A percentile compares a stretch with the other conserved stretches of the same genome.
phyloP scores from a whole-genome alignment of 2,888 invertebrate genomes.

The Pachymerium ferrugineum region DNA sequence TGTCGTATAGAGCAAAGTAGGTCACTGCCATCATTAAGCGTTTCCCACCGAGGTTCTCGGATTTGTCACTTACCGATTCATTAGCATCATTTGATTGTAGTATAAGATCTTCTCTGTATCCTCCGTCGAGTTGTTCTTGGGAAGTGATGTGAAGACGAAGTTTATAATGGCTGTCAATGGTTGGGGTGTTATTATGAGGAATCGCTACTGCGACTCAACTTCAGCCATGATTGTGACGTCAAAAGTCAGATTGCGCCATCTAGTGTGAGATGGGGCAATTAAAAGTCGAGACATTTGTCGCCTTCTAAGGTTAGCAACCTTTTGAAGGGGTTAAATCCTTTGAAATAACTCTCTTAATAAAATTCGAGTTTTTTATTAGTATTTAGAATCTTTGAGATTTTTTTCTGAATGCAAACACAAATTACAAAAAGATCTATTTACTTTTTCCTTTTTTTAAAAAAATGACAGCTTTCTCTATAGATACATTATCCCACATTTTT shows the following conservation, averaged over 20 bases:
- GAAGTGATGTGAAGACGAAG: too few species aligned
- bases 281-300: too few species aligned
- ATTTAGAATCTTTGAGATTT: constrained; percentile 13
- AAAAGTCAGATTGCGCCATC: background rate
- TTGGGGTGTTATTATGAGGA: too few species aligned
- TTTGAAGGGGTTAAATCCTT: background rate
- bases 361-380: constrained; percentile 9
- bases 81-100: too few species aligned
- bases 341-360: background rate
- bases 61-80: background rate
- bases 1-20: too few species aligned
- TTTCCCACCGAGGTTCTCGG: background rate
- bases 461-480: too few species aligned
- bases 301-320: too few species aligned
- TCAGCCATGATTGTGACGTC: background rate
- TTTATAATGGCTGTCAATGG: too few species aligned
- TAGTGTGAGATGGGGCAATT: too few species aligned
- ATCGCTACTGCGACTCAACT: background rate
- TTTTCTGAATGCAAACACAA: constrained; percentile 12
- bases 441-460: too few species aligned
- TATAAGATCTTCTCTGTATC: too few species aligned
- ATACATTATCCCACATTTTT: background rate
- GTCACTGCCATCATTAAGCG: background rate
- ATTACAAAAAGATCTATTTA: background rate
- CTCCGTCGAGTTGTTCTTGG: too few species aligned